Evolutionary conservation across 1,140 invertebrate genomes (phyloP).

Genomic region (Diabrotica undecimpunctata): DNA sequence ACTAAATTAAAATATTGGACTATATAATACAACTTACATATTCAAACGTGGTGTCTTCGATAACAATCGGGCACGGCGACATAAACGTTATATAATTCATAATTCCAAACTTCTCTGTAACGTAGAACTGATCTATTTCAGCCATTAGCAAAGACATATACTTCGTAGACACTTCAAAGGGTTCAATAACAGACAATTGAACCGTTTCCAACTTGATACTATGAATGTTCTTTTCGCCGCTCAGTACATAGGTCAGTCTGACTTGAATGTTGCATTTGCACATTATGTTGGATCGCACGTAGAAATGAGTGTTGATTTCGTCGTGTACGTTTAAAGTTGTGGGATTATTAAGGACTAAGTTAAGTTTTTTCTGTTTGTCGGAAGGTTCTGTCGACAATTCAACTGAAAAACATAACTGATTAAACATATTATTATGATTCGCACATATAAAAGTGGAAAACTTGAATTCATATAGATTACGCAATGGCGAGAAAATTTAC

Average conservation of each 20-base stretch:
- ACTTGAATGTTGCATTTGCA: slow-evolving; percentile 42
- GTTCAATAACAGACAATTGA: slow-evolving; percentile 61
- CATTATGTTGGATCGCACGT: slow-evolving; percentile 60
- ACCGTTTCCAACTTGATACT: slow-evolving; percentile 59
- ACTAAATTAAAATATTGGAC: no score
- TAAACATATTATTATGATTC: no score
- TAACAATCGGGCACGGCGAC: slow-evolving; percentile 66
- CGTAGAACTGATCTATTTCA: slow-evolving; percentile 61
- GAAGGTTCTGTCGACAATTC: slow-evolving; percentile 52
- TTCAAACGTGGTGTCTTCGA: slow-evolving; percentile 62
- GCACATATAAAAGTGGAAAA: no score
- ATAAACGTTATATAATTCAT: slow-evolving; percentile 65
- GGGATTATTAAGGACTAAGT: slow-evolving; percentile 46
- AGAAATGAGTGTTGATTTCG: slow-evolving; percentile 49
- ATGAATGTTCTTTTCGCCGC: slow-evolving; percentile 48
- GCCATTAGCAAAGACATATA: slow-evolving; percentile 64
- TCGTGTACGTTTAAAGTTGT: slow-evolving; percentile 42
- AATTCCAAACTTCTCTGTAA: slow-evolving; percentile 64
- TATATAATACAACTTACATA: slow-evolving; percentile 53
- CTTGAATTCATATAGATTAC: no score
- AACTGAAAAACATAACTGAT: slow-evolving; percentile 50
- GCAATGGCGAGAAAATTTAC: no score
- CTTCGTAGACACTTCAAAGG: slow-evolving; percentile 66
- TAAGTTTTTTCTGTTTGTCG: slow-evolving; percentile 49
- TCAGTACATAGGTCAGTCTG: slow-evolving; percentile 40